Conservation (phyloP, 2,113 vertebrate genomes). For the Mus musculus region GRCm39 chr11:86744001-86744500, state of each 20-base stretch:
- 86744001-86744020: slow-evolving; percentile 25
- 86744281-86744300: too few relatives aligned
- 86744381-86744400: too few relatives aligned
- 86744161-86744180: neutral
- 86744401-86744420: too few relatives aligned
- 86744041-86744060: neutral
- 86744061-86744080: neutral
- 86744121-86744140: slow-evolving; percentile 39
- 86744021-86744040: slow-evolving; percentile 62
- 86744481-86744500: neutral
- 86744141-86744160: neutral
- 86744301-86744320: too few relatives aligned
- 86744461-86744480: neutral
- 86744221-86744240: neutral
- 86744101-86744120: slow-evolving; percentile 60
- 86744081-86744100: slow-evolving; percentile 33
- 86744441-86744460: neutral
- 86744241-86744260: neutral
- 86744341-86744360: too few relatives aligned
- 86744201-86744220: neutral
- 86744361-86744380: too few relatives aligned
- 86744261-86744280: too few relatives aligned
- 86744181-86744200: neutral
- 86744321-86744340: too few relatives aligned
- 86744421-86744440: too few relatives aligned